These are phyloP conservation scores for Triplophysa tibetana DNA, from an alignment of 2,113 vertebrate species.

Conservation along the genomic window DNA sequence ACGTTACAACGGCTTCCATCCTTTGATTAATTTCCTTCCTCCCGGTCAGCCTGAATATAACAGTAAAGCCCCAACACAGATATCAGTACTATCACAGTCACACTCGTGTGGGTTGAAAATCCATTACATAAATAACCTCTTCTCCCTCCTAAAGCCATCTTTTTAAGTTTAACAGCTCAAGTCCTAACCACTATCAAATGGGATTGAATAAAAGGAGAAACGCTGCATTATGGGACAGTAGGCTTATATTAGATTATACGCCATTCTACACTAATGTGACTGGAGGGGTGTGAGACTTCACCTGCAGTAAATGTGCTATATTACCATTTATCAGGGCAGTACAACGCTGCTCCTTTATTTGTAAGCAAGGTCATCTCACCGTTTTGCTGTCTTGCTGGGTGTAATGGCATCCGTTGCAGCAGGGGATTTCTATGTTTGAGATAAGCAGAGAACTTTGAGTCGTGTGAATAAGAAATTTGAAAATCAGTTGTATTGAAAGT, in stretches of 20 bases:
- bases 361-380: not conserved
- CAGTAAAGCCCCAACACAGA: slow-evolving; percentile 59
- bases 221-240: slow-evolving; percentile 48
- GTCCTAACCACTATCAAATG: slow-evolving; percentile 67
- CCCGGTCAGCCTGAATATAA: slow-evolving; percentile 37
- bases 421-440: not conserved
- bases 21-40: slow-evolving; percentile 53
- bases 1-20: slow-evolving; percentile 60
- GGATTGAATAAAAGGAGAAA: slow-evolving; percentile 63
- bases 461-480: not conserved
- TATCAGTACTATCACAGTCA: slow-evolving; percentile 42
- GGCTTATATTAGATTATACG: slow-evolving; percentile 41
- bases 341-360: slow-evolving; percentile 37
- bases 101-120: slow-evolving; percentile 65
- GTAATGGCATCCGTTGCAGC: not conserved
- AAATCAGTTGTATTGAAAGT: not conserved
- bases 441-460: not conserved
- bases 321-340: slow-evolving; percentile 31
- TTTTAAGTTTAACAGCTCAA: slow-evolving; percentile 71
- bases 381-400: not conserved
- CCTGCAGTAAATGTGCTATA: slow-evolving; percentile 34
- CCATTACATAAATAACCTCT: slow-evolving; percentile 70
- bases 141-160: slow-evolving; percentile 67
- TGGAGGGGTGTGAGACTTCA: slow-evolving; percentile 47
- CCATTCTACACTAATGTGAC: slow-evolving; percentile 43